Conservation (phyloP, 2,113 vertebrate species). For the Forbesichthys agassizii region DNA sequence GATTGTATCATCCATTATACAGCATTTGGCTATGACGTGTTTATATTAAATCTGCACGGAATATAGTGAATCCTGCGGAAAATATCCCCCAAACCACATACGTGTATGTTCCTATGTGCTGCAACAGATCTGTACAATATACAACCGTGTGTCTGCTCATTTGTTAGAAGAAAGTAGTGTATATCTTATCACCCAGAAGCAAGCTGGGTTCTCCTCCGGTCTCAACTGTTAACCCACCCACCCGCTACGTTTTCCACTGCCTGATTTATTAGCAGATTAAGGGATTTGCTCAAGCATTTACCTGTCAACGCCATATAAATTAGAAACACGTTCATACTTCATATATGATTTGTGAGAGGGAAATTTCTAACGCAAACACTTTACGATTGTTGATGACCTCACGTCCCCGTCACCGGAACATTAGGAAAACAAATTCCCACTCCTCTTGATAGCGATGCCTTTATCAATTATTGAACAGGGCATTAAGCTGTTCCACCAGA, state of each 20-base stretch:
- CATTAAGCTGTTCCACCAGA: slow-evolving; percentile 51
- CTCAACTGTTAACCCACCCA: not conserved
- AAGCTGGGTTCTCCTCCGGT: not conserved
- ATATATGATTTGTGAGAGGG: slow-evolving; percentile 78
- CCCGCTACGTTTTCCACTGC: not conserved
- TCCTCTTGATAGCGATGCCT: slow-evolving; percentile 38
- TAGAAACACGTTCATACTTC: slow-evolving; percentile 66
- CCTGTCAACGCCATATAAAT: slow-evolving; percentile 78
- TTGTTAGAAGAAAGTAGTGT: slow-evolving; percentile 21
- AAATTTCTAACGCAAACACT: slow-evolving; percentile 68
- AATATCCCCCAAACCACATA: not conserved
- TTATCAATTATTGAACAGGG: slow-evolving; percentile 75
- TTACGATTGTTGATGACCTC: slow-evolving; percentile 56
- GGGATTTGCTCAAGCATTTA: slow-evolving; percentile 74
- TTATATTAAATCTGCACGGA: slow-evolving; percentile 1
- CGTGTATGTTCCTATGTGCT: slow-evolving; percentile 7
- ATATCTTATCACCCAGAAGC: slow-evolving; percentile 8
- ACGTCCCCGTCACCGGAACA: slow-evolving; percentile 69
- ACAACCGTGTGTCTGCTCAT: slow-evolving; percentile 4
- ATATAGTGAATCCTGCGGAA: slow-evolving; percentile 21
- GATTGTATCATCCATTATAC: slow-evolving; percentile 27
- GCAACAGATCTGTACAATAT: slow-evolving; percentile 15
- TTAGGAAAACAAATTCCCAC: slow-evolving; percentile 70
- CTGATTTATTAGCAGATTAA: slow-evolving; percentile 81
- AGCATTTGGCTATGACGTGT: slow-evolving; percentile 16